phyloP scores from a whole-genome alignment of 2,113 vertebrate genomes.

The Xiphophorus hellerii region DNA sequence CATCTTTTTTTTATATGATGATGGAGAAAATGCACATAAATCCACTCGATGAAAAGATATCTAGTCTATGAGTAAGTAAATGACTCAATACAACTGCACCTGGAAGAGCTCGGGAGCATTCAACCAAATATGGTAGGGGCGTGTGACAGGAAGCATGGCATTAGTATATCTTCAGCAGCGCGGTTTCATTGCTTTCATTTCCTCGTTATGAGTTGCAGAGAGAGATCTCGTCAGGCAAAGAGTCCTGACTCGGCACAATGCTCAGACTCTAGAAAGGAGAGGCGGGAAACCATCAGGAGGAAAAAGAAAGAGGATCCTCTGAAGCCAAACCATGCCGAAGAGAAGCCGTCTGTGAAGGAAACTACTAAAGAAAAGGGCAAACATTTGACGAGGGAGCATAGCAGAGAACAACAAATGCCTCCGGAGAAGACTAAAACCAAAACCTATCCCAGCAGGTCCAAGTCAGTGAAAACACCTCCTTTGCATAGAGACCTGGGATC shows the following conservation, averaged over 20 bases:
- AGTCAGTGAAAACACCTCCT: neutral
- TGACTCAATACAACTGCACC: neutral
- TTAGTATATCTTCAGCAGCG: accelerated
- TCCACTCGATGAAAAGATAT: neutral
- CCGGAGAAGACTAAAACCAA: neutral
- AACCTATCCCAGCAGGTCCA: neutral
- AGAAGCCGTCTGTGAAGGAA: neutral
- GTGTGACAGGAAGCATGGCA: conserved; percentile 11
- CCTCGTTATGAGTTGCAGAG: conserved; percentile 51
- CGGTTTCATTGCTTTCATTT: neutral
- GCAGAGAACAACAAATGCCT: neutral
- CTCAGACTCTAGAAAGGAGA: neutral
- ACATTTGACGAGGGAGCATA: neutral
- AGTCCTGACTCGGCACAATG: neutral
- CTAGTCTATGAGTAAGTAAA: neutral
- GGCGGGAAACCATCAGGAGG: neutral
- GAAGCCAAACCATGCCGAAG: neutral
- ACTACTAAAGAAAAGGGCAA: neutral
- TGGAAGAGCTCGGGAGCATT: neutral
- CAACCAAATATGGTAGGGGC: neutral
- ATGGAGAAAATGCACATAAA: neutral
- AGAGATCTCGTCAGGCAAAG: conserved; percentile 17
- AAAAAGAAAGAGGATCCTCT: conserved; percentile 3
- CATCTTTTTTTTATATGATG: neutral
- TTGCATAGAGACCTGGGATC: no score